Evolutionary conservation across 2,888 invertebrate species (phyloP), one percentile per base, ranked within the genome.

Genomic region (Acanthoscelides obtectus): DNA sequence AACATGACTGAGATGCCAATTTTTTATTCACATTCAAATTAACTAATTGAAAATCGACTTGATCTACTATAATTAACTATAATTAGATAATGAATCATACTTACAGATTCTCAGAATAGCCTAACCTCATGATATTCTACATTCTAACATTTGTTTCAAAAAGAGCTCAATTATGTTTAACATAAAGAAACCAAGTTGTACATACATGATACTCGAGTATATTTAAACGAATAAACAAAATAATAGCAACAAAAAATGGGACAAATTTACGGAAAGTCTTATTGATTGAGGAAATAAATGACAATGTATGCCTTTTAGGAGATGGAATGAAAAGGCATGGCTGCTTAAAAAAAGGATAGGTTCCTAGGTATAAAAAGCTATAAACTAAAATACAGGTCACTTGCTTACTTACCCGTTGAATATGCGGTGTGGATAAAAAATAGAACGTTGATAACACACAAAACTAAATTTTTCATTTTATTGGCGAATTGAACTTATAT

Each of bases 391-490:
- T 45, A 45, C 12, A 45, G 12, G 45, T 45, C 45, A 45, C 45
- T 45, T 12, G 45, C 45, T 72, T 70, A 77, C 79, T 80, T 79
- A 81, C 79, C 78, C 72, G 70, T 75, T 68, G 80, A 81, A 77
- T 79, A 78, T 74, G 81, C 81, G 74, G 78, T 77, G 79, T 78
- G 79, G 77, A 81, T 80, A 74, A 81, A 78, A 81, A 81, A 80
- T 79, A 82, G 79, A 75, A 80, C 79, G 80, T 79, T 78, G 75
- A 80, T 76, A 81, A 80, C 78, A 80, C 80, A 81, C 78, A 79
- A 78, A 81, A 83, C 80, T 78, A 81, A 81, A 79, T 81, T 81
- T 80, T 82, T 83, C 83, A 83, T 83, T 81, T 81, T 80, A 75
- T 74, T 76, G 74, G 72, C 72, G 72, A 66, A 66, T 70, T 72